A percentile compares a stretch with the other conserved stretches of the same genome.
Evolutionary conservation across 2,113 vertebrate genomes (phyloP).

Genomic region (Neogale vison): DNA sequence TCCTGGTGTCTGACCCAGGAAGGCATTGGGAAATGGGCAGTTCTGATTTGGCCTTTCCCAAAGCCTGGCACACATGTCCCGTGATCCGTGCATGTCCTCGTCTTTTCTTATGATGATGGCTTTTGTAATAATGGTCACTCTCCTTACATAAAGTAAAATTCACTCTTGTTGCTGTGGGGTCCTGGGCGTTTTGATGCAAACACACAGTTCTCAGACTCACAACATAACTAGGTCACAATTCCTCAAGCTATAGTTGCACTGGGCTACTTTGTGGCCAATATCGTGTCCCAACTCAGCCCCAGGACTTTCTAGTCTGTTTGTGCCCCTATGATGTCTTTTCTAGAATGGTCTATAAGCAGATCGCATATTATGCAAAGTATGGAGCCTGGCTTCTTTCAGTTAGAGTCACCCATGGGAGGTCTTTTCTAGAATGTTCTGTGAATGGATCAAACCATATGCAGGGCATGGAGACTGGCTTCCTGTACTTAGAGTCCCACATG

Average conservation of each 20-base stretch:
- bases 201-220: neutral
- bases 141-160: neutral
- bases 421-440: too few species aligned
- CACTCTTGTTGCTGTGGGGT: too few species aligned
- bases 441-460: too few species aligned
- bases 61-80: neutral
- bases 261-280: neutral
- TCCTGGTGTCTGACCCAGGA: neutral
- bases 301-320: neutral
- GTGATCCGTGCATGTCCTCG: fast-evolving
- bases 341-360: neutral
- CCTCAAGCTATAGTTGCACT: fast-evolving
- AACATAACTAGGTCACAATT: neutral
- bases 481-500: too few species aligned
- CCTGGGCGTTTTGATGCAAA: neutral
- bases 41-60: neutral
- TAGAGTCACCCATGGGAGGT: neutral
- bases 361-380: neutral
- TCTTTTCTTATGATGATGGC: fast-evolving
- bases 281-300: fast-evolving
- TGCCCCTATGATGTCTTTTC: neutral
- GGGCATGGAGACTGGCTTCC: too few species aligned
- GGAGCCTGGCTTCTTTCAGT: neutral
- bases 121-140: neutral
- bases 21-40: neutral